phyloP scores from a whole-genome alignment of 2,888 invertebrate genomes.

The Trichogramma evanescens region DNA sequence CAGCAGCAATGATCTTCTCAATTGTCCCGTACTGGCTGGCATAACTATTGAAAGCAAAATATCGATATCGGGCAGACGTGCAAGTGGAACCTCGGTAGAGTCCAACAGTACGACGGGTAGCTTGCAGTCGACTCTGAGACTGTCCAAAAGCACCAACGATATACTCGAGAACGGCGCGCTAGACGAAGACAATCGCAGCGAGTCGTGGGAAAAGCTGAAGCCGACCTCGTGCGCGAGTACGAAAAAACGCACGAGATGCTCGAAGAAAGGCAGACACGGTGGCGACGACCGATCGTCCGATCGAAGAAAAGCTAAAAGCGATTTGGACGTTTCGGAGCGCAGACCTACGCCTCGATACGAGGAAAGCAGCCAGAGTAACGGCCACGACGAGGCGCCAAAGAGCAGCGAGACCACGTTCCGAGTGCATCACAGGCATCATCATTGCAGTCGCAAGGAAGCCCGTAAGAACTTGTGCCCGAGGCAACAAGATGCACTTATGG shows the following conservation, averaged over 20 bases:
- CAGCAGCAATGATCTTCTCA: slow-evolving; percentile 24
- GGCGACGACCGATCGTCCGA: slow-evolving; percentile 1
- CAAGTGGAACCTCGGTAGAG: slow-evolving; percentile 19
- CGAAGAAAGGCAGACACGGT: background rate
- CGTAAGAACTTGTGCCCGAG: slow-evolving; percentile 11
- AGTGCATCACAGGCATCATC: background rate
- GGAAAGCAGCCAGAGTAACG: slow-evolving; percentile 23
- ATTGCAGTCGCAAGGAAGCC: slow-evolving; percentile 6
- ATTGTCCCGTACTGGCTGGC: slow-evolving; percentile 16
- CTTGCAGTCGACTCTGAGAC: slow-evolving; percentile 5
- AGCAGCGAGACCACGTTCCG: background rate
- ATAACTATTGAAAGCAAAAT: slow-evolving; percentile 31
- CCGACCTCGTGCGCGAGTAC: slow-evolving; percentile 18
- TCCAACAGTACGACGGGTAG: slow-evolving; percentile 10
- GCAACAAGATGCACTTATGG: too few relatives aligned
- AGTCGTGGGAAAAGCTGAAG: slow-evolving; percentile 23
- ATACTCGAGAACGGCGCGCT: slow-evolving; percentile 24
- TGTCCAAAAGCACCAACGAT: slow-evolving; percentile 24
- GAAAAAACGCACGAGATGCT: too few relatives aligned
- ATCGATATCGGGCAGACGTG: slow-evolving; percentile 24
- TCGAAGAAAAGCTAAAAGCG: slow-evolving; percentile 33
- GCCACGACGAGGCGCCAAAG: background rate
- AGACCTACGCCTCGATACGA: slow-evolving; percentile 36
- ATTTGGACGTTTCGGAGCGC: slow-evolving; percentile 34
- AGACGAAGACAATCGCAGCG: slow-evolving; percentile 5